These are phyloP conservation scores for Electrona antarctica DNA, from an alignment of 2,113 vertebrate species.

Conservation along the genomic window DNA sequence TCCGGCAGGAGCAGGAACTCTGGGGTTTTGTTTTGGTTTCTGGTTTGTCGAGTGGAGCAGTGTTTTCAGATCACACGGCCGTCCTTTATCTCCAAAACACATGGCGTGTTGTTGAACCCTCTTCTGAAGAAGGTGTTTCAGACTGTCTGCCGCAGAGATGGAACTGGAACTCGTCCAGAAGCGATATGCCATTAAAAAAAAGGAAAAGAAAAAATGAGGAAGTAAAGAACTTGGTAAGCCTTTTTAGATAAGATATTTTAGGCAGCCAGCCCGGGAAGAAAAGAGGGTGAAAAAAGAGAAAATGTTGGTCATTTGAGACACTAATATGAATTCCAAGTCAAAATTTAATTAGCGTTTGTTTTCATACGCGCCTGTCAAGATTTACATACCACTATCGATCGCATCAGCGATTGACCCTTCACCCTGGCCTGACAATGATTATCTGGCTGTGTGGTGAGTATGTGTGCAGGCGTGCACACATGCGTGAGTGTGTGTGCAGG, in stretches of 20 bases:
- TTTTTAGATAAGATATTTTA: neutral
- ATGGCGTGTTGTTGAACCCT: too few species aligned
- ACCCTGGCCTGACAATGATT: constrained; percentile 11
- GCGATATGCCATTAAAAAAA: constrained; percentile 27
- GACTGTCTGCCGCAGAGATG: too few species aligned
- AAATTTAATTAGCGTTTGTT: neutral
- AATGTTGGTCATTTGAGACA: constrained; percentile 7
- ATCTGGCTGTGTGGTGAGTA: neutral
- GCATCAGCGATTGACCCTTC: constrained; percentile 11
- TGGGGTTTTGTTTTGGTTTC: too few species aligned
- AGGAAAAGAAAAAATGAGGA: neutral
- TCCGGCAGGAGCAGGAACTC: too few species aligned
- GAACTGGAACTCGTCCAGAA: constrained; percentile 12
- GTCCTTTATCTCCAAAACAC: too few species aligned
- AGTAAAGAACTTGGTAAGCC: constrained; percentile 4
- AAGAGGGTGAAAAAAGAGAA: too few species aligned
- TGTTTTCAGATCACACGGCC: too few species aligned
- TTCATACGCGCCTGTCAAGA: constrained; percentile 1
- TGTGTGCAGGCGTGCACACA: constrained; percentile 1
- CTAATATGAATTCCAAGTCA: constrained; percentile 27
- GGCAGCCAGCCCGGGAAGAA: too few species aligned
- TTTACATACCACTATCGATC: neutral
- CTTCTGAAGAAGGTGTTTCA: too few species aligned
- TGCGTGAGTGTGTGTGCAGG: constrained; percentile 3
- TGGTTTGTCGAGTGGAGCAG: too few species aligned